These are phyloP conservation scores for Chloroceryle amazona DNA, from an alignment of 2,797 vertebrate species.

Conservation along the genomic window DNA sequence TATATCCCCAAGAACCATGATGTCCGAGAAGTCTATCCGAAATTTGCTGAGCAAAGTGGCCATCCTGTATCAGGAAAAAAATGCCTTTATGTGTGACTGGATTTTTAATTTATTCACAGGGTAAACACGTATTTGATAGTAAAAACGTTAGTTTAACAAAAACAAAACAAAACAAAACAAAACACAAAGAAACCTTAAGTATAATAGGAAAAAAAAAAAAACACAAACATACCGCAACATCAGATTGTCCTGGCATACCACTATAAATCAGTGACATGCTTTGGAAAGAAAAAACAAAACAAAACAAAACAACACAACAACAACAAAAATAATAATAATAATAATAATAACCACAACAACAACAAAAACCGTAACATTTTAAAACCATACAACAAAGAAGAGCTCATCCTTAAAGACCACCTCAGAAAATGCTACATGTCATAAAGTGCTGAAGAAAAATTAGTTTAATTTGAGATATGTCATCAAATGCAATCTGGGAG, in stretches of 20 bases:
- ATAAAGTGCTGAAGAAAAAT: background rate
- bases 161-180: too few species aligned
- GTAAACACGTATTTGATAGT: background rate
- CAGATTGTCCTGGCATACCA: accelerated
- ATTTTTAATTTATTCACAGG: background rate
- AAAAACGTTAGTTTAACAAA: background rate
- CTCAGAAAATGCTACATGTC: background rate
- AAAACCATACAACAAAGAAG: background rate
- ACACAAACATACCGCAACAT: too few species aligned
- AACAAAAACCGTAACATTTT: too few species aligned
- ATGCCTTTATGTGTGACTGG: background rate
- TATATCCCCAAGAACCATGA: slow-evolving; percentile 96
- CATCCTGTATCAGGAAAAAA: slow-evolving; percentile 85
- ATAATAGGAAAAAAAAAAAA: background rate
- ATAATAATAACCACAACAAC: too few species aligned
- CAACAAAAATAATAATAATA: too few species aligned
- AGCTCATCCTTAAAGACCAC: background rate
- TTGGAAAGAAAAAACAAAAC: background rate
- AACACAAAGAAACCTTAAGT: too few species aligned
- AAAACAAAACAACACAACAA: background rate
- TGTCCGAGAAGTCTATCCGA: slow-evolving; percentile 98
- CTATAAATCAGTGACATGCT: background rate
- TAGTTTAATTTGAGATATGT: background rate
- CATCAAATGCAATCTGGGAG: background rate
- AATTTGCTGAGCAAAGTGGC: slow-evolving; percentile 98